Conservation (phyloP, 1,140 invertebrate species). For the Drosophila kanapiae region DNA sequence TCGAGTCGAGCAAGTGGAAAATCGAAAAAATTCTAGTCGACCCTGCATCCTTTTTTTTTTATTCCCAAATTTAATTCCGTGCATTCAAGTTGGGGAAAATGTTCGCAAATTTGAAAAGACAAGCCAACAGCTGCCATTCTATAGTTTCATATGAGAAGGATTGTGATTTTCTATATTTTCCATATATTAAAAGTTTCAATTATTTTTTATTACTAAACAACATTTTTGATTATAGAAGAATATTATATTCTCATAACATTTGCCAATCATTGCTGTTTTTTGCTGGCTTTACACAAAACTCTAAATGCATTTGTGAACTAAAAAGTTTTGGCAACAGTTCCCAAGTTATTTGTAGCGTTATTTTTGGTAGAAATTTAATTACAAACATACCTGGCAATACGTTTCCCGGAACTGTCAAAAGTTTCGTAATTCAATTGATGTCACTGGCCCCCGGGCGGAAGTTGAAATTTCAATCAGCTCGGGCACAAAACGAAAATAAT, state of each 20-base stretch:
- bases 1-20: conserved; percentile 69
- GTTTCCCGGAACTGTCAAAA: conserved; percentile 45
- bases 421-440: conserved; percentile 72
- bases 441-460: conserved; percentile 48
- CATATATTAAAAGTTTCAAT: not conserved
- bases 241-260: not conserved
- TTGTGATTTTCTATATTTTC: too few relatives aligned
- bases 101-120: not conserved
- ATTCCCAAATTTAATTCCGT: not conserved
- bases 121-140: not conserved
- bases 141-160: not conserved
- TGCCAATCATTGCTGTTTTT: not conserved
- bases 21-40: conserved; percentile 44
- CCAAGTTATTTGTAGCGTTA: conserved; percentile 5
- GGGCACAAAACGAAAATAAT: conserved; percentile 78
- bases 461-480: conserved; percentile 78
- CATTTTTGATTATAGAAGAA: not conserved
- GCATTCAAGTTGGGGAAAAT: not conserved
- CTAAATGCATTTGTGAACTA: not conserved
- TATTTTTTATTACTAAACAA: not conserved
- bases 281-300: too few relatives aligned
- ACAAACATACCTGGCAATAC: conserved; percentile 32
- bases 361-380: conserved; percentile 64
- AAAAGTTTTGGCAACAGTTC: not conserved
- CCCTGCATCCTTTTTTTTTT: conserved; percentile 7